phyloP scores from a whole-genome alignment of 2,888 invertebrate species.

The Trichogramma dendrolimi region DNA sequence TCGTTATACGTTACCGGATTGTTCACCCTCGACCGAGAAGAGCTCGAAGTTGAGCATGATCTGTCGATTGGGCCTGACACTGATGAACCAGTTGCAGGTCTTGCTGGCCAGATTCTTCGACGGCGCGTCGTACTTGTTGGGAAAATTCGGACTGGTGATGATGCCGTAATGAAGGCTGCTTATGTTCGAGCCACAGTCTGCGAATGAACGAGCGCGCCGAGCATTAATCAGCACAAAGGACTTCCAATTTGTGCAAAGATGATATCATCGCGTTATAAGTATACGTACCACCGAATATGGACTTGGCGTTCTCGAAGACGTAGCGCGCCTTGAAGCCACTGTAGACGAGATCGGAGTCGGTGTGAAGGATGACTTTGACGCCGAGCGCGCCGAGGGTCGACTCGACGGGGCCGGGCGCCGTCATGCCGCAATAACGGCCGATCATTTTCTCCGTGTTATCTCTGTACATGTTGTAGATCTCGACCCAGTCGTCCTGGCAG shows the following conservation, averaged over 20 bases:
- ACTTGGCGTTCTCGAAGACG: conserved; percentile 84
- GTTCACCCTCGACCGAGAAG: conserved; percentile 92
- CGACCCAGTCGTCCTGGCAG: conserved; percentile 91
- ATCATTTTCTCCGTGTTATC: conserved; percentile 79
- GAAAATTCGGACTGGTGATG: conserved; percentile 87
- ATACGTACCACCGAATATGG: conserved; percentile 69
- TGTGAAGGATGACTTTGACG: conserved; percentile 82
- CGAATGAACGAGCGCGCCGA: neutral
- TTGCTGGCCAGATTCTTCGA: conserved; percentile 74
- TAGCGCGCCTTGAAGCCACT: conserved; percentile 96
- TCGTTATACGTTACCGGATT: conserved; percentile 59
- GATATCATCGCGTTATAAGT: too few species aligned
- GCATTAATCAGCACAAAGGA: neutral
- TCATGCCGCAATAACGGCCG: conserved; percentile 86
- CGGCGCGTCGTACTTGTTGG: conserved; percentile 83
- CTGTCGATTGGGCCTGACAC: conserved; percentile 77
- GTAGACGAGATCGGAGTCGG: conserved; percentile 80
- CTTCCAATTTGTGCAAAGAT: neutral
- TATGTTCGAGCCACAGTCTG: conserved; percentile 88
- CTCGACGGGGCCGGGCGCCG: conserved; percentile 92
- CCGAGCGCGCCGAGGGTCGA: conserved; percentile 85
- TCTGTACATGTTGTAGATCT: conserved; percentile 84
- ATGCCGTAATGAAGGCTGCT: conserved; percentile 77
- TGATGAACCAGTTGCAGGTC: conserved; percentile 96
- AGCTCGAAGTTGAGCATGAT: conserved; percentile 87